phyloP scores from a whole-genome alignment of 1,140 invertebrate genomes.

The Copidosoma floridanum region DNA sequence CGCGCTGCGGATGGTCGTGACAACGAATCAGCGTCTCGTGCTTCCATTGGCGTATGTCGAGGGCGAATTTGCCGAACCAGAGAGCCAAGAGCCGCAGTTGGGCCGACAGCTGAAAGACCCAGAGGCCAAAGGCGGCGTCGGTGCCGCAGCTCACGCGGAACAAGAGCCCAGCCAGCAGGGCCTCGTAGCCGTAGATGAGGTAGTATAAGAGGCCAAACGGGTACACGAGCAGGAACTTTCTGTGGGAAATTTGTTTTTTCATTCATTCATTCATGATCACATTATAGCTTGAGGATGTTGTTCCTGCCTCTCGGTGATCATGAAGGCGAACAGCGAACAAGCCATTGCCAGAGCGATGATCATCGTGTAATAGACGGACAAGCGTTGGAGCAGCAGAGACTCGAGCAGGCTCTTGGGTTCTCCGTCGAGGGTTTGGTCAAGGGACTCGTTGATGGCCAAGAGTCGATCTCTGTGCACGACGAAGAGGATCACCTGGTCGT shows the following conservation, averaged over 20 bases:
- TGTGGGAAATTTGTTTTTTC: no score
- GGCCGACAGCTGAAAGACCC: constrained; percentile 33
- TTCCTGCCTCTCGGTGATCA: neutral
- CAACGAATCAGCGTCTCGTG: constrained; percentile 22
- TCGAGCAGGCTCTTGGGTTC: constrained; percentile 36
- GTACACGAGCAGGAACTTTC: neutral
- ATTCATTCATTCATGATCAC: neutral
- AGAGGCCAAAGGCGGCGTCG: constrained; percentile 33
- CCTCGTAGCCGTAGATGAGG: constrained; percentile 3
- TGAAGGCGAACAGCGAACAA: constrained; percentile 41
- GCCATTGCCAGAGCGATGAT: neutral
- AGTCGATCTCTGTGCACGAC: neutral
- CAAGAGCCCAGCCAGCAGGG: neutral
- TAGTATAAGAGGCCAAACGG: neutral
- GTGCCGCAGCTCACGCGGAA: constrained; percentile 5
- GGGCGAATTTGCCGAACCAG: constrained; percentile 25
- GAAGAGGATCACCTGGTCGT: no score
- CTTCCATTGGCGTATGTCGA: constrained; percentile 18
- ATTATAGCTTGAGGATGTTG: constrained; percentile 53
- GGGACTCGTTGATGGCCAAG: neutral
- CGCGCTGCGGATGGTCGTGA: constrained; percentile 26
- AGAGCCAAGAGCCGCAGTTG: constrained; percentile 17
- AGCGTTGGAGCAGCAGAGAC: constrained; percentile 55
- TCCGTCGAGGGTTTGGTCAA: neutral
- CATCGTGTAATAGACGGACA: constrained; percentile 36